Conservation (phyloP, 2,797 vertebrate species). For the Rhabdophis nuchalis region DNA sequence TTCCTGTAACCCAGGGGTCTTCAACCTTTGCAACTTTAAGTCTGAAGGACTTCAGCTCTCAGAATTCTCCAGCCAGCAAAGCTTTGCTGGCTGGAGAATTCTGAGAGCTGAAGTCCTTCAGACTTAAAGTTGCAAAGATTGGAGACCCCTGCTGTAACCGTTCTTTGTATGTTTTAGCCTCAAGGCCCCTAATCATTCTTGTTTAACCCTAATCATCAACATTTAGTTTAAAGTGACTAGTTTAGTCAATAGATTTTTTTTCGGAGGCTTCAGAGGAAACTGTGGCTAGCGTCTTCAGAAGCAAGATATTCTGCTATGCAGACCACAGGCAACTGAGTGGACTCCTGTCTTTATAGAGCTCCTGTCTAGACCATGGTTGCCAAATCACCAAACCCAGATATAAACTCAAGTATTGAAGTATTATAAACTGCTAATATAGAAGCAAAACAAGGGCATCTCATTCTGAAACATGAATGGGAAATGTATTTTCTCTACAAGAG, state of each 20-base stretch:
- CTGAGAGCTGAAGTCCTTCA: too few species aligned
- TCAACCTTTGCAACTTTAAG: too few species aligned
- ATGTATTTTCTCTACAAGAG: not conserved
- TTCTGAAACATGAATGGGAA: not conserved
- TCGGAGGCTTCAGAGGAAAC: not conserved
- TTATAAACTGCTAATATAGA: not conserved
- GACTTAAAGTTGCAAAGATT: too few species aligned
- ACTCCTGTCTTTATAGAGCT: not conserved
- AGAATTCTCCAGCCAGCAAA: too few species aligned
- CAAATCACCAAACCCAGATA: not conserved
- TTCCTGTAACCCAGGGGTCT: not conserved
- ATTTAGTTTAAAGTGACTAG: not conserved
- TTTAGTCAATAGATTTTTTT: not conserved
- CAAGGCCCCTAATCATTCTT: not conserved
- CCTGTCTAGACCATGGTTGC: not conserved
- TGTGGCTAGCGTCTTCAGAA: not conserved
- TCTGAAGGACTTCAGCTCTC: too few species aligned
- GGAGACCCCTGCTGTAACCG: too few species aligned
- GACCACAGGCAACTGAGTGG: not conserved
- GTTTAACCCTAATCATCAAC: not conserved
- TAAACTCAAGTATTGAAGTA: not conserved
- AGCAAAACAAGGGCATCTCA: not conserved
- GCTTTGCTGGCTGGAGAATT: too few species aligned
- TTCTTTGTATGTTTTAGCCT: not conserved
- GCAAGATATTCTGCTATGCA: not conserved